Evolutionary conservation across 2,113 vertebrate genomes (phyloP).

Genomic region (Xyrauchen texanus): DNA sequence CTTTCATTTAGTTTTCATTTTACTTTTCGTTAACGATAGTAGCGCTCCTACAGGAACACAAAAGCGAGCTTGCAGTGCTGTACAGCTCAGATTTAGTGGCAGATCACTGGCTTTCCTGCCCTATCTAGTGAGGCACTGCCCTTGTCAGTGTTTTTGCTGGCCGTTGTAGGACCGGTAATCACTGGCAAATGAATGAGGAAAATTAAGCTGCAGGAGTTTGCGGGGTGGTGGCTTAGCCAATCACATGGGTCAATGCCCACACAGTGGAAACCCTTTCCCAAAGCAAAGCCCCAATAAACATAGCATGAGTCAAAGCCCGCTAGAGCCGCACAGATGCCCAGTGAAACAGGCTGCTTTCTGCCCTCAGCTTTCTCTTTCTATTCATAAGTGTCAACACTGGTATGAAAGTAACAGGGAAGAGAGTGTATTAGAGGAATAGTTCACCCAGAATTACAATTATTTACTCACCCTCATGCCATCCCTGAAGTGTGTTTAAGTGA

Average conservation of each 20-base stretch:
- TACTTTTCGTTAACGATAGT: too few species aligned
- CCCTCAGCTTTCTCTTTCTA: background rate
- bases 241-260: conserved; percentile 68
- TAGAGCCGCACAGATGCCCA: background rate
- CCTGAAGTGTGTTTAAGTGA: too few species aligned
- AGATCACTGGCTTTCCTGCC: conserved; percentile 5
- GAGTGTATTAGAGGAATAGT: conserved; percentile 3
- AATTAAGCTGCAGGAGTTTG: conserved; percentile 45
- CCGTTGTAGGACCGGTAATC: conserved; percentile 56
- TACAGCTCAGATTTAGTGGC: background rate
- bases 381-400: conserved; percentile 17
- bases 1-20: too few species aligned
- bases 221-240: conserved; percentile 63
- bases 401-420: conserved; percentile 37
- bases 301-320: conserved; percentile 56
- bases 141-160: conserved; percentile 57
- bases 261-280: conserved; percentile 47
- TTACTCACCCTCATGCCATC: too few species aligned
- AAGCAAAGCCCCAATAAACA: conserved; percentile 53
- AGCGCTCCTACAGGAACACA: too few species aligned
- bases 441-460: too few species aligned
- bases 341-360: background rate
- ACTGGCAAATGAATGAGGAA: conserved; percentile 34
- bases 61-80: background rate
- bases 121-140: conserved; percentile 28